Evolutionary conservation across 2,888 invertebrate genomes (phyloP), one percentile per base, ranked within the genome.

Genomic region (Patella pellucida): DNA sequence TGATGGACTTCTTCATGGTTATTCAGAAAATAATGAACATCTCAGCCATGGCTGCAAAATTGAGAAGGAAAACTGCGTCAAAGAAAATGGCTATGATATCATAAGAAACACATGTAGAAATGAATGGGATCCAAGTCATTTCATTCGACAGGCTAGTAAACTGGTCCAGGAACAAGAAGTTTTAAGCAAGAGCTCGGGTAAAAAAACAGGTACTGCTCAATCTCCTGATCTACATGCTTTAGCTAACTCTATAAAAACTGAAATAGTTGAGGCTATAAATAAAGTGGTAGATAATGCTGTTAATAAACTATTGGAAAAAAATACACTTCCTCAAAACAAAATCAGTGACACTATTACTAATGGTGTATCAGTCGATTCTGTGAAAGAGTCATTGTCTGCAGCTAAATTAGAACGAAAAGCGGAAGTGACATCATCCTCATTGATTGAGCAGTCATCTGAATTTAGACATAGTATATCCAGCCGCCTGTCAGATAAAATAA

Each of bases 201-300:
- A 68, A 19, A 51, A 52, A 9, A 7, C 52, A 9, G 31, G 68
- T 27, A 23, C 51, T 16, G 27, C 50, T 23, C 71, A 19, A 75
- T 62, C 76, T 52, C 72, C 93, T 16, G 97, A 97, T 87, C 92
- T 97, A 11, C 96, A 97, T 89, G 95, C 95, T 71, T 92, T 98
- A 72, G 96, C 97, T 16, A 96, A 96, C 88, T 94, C 95, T 73
- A 93, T 98, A 7, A 97, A 97, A 92, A 94, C 94, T 71, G 97
- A 97, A 92, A 95, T 97, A 82, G 95, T 95, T 41, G 94, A 95
- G 56, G 96, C 96, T 1, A 92, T 98, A 69, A 94, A 95, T 23
- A 95, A 94, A 83, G 93, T 97, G 69, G 95, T 98, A 83, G 97
- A 98, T 91, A 95, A 95, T 27, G 95, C 97, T 78, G 94, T 97